Base-by-base conservation (phyloP, 2,113 vertebrate species). In the Pelusios castaneus region DNA sequence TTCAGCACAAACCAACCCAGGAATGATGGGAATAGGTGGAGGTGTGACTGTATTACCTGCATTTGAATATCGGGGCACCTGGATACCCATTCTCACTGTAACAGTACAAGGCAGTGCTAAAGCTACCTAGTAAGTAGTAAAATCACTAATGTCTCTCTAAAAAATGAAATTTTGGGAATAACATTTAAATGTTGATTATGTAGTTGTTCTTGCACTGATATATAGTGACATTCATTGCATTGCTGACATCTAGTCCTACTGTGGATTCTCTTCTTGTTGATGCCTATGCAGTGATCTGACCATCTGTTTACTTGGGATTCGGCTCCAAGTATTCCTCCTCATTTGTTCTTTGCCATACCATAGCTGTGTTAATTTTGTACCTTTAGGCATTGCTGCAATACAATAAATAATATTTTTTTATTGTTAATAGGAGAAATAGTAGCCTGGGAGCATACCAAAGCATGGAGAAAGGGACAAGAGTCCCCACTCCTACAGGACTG, bases 41-140 rank as follows among this genome's bases (percentile, higher is more conserved):
- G 98, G 98, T 94, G 97, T 99, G 75, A 99, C 97, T 94, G 98
- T 99, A 9, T 98, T 99, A 93, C 99, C 99, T 91, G 99, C 99
- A 2, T 99, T 99, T 97, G 99, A 99, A 95, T 99, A 99, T 95
- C 98, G 99, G 52, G 99, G 99, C 75, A 99, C 98, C 81, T 99
- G 99, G 99, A 99, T 99, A 95, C 99, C 99, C 21, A 99, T 99
- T 25, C 97, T 99, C 97, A 99, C 97, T 31, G 97, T 99, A 91
- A 99, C 99, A 76, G 98, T 99, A 51, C 99, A 99, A 97, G 99
- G 99, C 97, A 99, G 99, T 87, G 99, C 99, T 92, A 99, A 99
- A 97, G 99, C 99, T 95, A 99, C 99, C 7, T 99, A 99, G 99
- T 99, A 97, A 99, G 99, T 98, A 95, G 34, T 51, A 83, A 27